phyloP scores from a whole-genome alignment of 1,140 invertebrate species.

The Dreissena rostriformis region DNA sequence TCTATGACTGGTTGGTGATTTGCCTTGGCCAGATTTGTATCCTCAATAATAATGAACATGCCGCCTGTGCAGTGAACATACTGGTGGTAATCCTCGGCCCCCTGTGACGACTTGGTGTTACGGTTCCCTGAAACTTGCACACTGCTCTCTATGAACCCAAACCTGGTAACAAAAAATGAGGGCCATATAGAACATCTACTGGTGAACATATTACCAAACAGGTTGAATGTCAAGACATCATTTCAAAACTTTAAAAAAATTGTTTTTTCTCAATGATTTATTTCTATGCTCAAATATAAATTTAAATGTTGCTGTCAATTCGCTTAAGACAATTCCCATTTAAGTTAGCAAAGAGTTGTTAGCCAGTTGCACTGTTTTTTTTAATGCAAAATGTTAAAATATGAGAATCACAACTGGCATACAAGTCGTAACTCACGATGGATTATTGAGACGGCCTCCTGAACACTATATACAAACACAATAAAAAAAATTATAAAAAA shows the following conservation, averaged over 20 bases:
- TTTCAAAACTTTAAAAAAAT: neutral
- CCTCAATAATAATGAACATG: conserved; percentile 93
- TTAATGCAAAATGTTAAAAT: no score
- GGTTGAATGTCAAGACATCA: neutral
- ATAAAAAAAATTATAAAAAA: neutral
- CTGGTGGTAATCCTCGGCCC: conserved; percentile 77
- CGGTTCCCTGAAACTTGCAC: conserved; percentile 43
- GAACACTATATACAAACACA: conserved; percentile 1
- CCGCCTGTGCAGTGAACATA: conserved; percentile 97
- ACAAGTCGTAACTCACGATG: no score
- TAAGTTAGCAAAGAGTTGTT: no score
- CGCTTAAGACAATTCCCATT: no score
- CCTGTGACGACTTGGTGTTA: conserved; percentile 21
- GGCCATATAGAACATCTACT: neutral
- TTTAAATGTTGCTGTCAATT: no score
- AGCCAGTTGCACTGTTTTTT: no score
- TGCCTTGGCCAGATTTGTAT: conserved; percentile 41
- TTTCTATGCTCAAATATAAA: no score
- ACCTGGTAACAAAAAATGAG: conserved; percentile 60
- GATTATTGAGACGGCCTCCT: neutral
- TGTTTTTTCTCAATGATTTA: neutral
- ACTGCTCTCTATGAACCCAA: conserved; percentile 88
- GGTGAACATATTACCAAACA: neutral
- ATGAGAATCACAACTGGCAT: no score
- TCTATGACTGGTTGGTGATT: no score